Evolutionary conservation across 2,113 vertebrate species (phyloP).

Genomic region (Choloepus hoffmanni): DNA sequence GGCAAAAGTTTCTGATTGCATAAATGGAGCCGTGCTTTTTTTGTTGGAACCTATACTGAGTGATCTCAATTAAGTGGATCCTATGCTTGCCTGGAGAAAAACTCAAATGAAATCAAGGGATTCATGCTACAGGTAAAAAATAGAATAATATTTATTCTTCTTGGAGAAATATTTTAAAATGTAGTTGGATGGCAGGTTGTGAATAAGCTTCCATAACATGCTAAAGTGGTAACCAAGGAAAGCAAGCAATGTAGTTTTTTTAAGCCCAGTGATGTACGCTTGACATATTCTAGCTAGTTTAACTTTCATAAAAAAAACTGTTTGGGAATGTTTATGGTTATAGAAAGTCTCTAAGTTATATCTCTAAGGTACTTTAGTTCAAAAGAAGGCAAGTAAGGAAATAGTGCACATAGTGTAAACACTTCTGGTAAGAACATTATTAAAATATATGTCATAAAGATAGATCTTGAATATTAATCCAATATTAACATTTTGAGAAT

Average conservation of each 20-base stretch:
- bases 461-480: neutral
- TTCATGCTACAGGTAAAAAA: neutral
- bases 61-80: neutral
- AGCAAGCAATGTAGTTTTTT: neutral
- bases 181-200: neutral
- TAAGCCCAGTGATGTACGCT: neutral
- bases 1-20: neutral
- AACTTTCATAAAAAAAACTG: neutral
- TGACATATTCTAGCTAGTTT: neutral
- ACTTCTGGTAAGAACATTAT: neutral
- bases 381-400: neutral
- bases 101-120: neutral
- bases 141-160: neutral
- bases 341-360: neutral
- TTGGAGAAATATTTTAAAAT: neutral
- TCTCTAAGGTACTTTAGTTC: neutral
- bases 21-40: neutral
- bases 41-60: neutral
- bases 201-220: neutral
- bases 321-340: neutral
- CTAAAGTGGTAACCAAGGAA: neutral
- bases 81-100: neutral
- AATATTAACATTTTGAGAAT: neutral
- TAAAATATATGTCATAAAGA: neutral
- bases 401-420: neutral